phyloP scores from a whole-genome alignment of 2,797 vertebrate species.

The Mus caroli region DNA sequence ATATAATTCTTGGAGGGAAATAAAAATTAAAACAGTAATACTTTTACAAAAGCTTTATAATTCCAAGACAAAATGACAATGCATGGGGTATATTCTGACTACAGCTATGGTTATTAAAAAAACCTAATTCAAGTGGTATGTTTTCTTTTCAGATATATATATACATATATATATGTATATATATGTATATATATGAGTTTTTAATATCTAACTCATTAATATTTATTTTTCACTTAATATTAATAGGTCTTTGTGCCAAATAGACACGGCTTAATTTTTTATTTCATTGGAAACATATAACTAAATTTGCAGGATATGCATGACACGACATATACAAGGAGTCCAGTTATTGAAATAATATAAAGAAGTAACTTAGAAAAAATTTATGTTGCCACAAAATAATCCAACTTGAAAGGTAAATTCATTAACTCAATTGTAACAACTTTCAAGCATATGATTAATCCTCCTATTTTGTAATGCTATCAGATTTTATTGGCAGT shows the following conservation, averaged over 20 bases:
- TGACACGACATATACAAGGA: neutral
- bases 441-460: neutral
- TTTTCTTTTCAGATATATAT: neutral
- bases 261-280: neutral
- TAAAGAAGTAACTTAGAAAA: neutral
- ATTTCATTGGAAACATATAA: neutral
- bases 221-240: neutral
- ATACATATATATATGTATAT: neutral
- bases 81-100: neutral
- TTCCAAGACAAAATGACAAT: neutral
- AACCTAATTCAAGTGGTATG: neutral
- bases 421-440: neutral
- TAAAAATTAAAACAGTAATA: neutral
- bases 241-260: neutral
- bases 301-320: neutral
- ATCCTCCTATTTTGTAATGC: neutral
- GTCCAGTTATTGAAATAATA: neutral
- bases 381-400: neutral
- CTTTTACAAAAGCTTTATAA: neutral
- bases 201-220: neutral
- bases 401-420: neutral
- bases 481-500: conserved; percentile 1
- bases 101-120: neutral
- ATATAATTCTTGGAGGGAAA: neutral
- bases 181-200: neutral